Percentiles rank a stretch among this genome's conserved stretches.
Evolutionary conservation across 1,140 invertebrate species (phyloP).

Genomic region (Drosophila parabipectinata): DNA sequence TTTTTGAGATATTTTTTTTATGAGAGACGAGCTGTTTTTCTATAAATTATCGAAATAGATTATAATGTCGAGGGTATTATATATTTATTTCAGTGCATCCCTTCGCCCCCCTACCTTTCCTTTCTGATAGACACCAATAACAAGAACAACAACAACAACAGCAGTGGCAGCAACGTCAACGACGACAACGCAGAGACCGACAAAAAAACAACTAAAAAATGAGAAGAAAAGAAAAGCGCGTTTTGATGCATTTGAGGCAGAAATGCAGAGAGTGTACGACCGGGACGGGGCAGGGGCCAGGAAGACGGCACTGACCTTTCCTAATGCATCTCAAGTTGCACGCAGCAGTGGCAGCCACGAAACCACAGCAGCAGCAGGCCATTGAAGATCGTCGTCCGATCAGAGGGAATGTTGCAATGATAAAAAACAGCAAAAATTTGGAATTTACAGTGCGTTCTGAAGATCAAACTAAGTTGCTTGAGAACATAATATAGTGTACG

Average conservation of each 20-base stretch:
- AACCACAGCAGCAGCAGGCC: constrained; percentile 20
- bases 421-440: constrained; percentile 41
- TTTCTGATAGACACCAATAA: constrained; percentile 28
- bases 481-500: neutral
- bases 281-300: neutral
- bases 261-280: constrained; percentile 16
- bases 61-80: too few relatives aligned
- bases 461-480: constrained; percentile 1
- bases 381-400: constrained; percentile 34
- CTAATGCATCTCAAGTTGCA: constrained; percentile 78
- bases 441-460: constrained; percentile 29
- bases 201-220: constrained; percentile 44
- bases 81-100: neutral
- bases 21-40: too few relatives aligned
- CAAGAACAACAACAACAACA: constrained; percentile 30
- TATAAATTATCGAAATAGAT: too few relatives aligned
- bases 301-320: constrained; percentile 76
- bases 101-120: constrained; percentile 5
- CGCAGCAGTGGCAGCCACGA: constrained; percentile 29
- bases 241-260: constrained; percentile 79
- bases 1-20: neutral
- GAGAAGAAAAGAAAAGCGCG: constrained; percentile 55
- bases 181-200: constrained; percentile 52
- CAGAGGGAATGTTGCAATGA: constrained; percentile 28
- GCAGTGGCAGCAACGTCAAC: constrained; percentile 27